Conservation (phyloP, 2,797 vertebrate genomes). For the Sebastes cheni region DNA sequence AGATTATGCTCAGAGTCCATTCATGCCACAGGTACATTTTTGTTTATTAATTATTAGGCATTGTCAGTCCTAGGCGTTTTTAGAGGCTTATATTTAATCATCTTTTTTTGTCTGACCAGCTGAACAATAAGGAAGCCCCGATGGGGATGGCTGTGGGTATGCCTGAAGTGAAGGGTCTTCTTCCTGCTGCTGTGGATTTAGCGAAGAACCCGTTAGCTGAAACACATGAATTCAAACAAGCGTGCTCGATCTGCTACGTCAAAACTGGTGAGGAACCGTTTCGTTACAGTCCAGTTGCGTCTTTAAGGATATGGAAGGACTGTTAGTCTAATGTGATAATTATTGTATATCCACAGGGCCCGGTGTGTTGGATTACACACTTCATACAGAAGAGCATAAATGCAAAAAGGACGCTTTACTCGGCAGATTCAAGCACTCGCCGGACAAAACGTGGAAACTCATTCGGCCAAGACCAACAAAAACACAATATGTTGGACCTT, state of each 20-base stretch:
- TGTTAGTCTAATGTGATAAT: not conserved
- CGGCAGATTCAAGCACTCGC: conserved; percentile 87
- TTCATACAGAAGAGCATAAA: conserved; percentile 91
- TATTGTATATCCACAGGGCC: conserved; percentile 77
- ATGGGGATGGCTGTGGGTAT: conserved; percentile 88
- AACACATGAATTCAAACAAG: conserved; percentile 94
- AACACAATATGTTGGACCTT: conserved; percentile 96
- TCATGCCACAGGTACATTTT: conserved; percentile 70
- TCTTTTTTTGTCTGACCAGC: conserved; percentile 74
- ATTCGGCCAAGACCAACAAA: conserved; percentile 96
- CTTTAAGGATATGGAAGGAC: not conserved
- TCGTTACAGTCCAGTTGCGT: not conserved
- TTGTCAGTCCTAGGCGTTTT: not conserved
- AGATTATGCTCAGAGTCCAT: conserved; percentile 68
- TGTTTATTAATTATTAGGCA: not conserved
- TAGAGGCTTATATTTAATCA: not conserved
- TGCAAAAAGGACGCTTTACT: conserved; percentile 98
- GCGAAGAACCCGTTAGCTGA: conserved; percentile 92
- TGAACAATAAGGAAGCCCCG: conserved; percentile 82
- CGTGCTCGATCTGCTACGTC: conserved; percentile 90
- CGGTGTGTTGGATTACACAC: conserved; percentile 89
- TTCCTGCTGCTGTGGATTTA: conserved; percentile 73
- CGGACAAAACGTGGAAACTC: conserved; percentile 92
- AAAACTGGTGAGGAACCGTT: conserved; percentile 87
- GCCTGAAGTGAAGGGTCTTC: conserved; percentile 81